Conservation (phyloP, 1,140 invertebrate genomes). For the Drosophila insularis region DNA sequence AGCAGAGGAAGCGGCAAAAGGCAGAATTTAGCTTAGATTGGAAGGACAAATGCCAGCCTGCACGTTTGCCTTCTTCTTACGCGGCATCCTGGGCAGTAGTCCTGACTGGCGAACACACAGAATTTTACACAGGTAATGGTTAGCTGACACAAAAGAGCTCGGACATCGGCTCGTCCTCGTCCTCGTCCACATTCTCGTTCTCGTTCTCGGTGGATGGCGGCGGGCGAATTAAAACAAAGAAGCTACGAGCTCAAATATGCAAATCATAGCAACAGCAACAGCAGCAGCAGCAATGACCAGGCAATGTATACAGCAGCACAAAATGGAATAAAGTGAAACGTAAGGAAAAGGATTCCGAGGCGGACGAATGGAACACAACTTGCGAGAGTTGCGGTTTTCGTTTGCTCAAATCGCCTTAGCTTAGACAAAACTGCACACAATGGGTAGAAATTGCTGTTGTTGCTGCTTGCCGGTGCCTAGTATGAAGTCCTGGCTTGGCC, state of each 20-base stretch:
- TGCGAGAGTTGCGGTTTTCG: slow-evolving; percentile 76
- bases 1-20: slow-evolving; percentile 41
- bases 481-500: background rate
- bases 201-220: slow-evolving; percentile 7
- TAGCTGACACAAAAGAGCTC: slow-evolving; percentile 68
- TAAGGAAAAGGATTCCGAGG: slow-evolving; percentile 58
- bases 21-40: slow-evolving; percentile 78
- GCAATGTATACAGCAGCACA: slow-evolving; percentile 31
- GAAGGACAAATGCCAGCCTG: slow-evolving; percentile 75
- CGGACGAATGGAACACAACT: slow-evolving; percentile 66
- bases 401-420: slow-evolving; percentile 77
- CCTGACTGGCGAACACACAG: slow-evolving; percentile 31
- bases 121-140: slow-evolving; percentile 56
- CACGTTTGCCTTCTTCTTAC: slow-evolving; percentile 76
- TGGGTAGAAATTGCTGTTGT: background rate
- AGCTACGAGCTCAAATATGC: slow-evolving; percentile 73
- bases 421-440: slow-evolving; percentile 65
- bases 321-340: slow-evolving; percentile 37
- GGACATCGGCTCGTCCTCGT: slow-evolving; percentile 51
- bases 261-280: slow-evolving; percentile 72
- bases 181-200: slow-evolving; percentile 4
- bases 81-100: slow-evolving; percentile 63
- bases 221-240: slow-evolving; percentile 76
- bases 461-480: slow-evolving; percentile 4
- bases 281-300: slow-evolving; percentile 41